Evolutionary conservation across 2,888 invertebrate genomes (phyloP), one percentile per base, ranked within the genome.

Genomic region (Leptopilina myrica): DNA sequence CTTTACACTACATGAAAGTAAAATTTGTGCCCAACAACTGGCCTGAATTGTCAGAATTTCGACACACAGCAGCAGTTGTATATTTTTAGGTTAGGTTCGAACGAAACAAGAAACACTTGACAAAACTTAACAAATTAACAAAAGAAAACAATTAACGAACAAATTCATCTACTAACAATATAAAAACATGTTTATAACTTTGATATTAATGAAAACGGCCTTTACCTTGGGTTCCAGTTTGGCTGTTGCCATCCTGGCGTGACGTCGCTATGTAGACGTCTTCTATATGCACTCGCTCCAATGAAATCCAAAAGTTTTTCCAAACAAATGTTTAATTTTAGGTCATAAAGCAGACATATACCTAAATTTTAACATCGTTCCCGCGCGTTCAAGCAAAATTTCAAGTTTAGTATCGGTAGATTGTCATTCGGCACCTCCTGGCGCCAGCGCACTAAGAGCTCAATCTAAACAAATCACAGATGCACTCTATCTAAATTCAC

Each of bases 141-240:
- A 14, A 26, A 53, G 8, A 53, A 46, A 69, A 69, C 15, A 26
- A 12, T 7, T 20, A 8, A 69, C 33, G 26, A 73, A n/a, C 14
- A n/a, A 56, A 43, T 43, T 43, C 43, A 43, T 43, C 15, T 20
- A 5, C 14, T 6, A 53, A n/a, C 56, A n/a, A 33, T 73, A 33
- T 33, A 33, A 33, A 33, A 53, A 73, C 11, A 4, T 33, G 73
- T n/a, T 43, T 40, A 49, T 26, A 53, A 20, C 6, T 59, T 56
- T 33, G 26, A n/a, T 33, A 26, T 14, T 14, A 20, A 62, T n/a
- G 33, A 33, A 73, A 59, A 26, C 14, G 56, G 11, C n/a, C 56
- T 73, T 64, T 73, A 73, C 73, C 73, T 73, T 73, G 73, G 73
- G 73, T 15, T 73, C 73, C 33, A 73, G 73, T n/a, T 73, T 73